Conservation (phyloP, 2,113 vertebrate genomes). For the Hiodon tergisus region DNA sequence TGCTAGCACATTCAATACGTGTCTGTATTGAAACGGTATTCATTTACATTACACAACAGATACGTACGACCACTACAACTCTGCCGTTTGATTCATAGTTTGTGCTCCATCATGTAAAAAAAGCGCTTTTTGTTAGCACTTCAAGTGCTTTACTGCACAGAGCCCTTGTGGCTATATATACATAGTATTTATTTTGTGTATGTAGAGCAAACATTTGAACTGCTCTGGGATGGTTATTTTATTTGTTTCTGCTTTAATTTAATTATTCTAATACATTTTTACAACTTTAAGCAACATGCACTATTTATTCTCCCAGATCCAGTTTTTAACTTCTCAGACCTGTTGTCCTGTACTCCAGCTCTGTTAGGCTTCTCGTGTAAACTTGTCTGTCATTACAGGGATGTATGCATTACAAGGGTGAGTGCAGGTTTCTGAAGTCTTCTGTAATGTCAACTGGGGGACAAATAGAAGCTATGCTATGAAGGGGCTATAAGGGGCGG, state of each 20-base stretch:
- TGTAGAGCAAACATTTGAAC: not conserved
- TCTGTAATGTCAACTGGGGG: conserved; percentile 32
- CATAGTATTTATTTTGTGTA: not conserved
- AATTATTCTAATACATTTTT: no score
- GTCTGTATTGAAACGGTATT: not conserved
- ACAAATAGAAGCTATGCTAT: conserved; percentile 26
- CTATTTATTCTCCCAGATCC: not conserved
- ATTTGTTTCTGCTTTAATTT: not conserved
- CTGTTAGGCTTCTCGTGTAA: conserved; percentile 17
- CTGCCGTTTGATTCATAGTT: not conserved
- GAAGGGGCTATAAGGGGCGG: not conserved
- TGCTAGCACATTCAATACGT: no score
- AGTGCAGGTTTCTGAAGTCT: conserved; percentile 19
- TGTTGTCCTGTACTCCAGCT: no score
- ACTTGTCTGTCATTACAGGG: conserved; percentile 11
- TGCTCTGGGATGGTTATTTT: not conserved
- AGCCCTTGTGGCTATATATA: not conserved
- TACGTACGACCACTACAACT: not conserved
- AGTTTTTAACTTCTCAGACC: not conserved
- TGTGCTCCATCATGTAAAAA: not conserved
- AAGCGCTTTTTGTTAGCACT: not conserved
- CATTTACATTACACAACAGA: not conserved
- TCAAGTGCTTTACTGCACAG: not conserved
- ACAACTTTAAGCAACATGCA: no score
- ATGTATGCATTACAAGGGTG: conserved; percentile 19